Conservation (phyloP, 2,113 vertebrate genomes). For the Fregata magnificens region DNA sequence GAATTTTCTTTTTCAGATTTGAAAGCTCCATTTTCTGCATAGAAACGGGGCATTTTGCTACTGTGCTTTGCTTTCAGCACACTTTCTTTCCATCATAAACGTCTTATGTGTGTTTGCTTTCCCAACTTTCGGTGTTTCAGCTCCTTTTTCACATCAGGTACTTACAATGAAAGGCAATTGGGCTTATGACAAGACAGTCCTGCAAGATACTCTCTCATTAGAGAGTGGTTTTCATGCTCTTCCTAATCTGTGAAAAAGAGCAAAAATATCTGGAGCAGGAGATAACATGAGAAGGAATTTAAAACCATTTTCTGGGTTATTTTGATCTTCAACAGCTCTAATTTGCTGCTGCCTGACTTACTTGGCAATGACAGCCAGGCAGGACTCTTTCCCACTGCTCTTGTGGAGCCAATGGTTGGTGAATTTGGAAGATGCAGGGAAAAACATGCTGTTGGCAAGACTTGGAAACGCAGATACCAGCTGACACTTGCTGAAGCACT, state of each 20-base stretch:
- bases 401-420: rapidly evolving
- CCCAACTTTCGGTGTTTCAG: background rate
- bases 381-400: background rate
- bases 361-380: background rate
- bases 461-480: background rate
- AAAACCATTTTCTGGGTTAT: background rate
- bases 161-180: background rate
- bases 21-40: background rate
- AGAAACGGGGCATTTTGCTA: background rate
- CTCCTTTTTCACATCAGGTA: background rate
- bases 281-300: background rate
- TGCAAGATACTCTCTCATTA: background rate
- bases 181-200: background rate
- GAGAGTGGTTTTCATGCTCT: background rate
- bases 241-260: background rate
- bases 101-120: background rate
- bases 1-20: background rate
- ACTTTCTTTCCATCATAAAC: background rate
- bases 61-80: background rate
- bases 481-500: background rate
- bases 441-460: background rate
- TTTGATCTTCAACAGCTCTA: background rate
- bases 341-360: background rate
- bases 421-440: background rate
- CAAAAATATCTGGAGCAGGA: background rate